Base-by-base conservation (phyloP, 1,140 invertebrate species). In the Drosophila littoralis region DNA sequence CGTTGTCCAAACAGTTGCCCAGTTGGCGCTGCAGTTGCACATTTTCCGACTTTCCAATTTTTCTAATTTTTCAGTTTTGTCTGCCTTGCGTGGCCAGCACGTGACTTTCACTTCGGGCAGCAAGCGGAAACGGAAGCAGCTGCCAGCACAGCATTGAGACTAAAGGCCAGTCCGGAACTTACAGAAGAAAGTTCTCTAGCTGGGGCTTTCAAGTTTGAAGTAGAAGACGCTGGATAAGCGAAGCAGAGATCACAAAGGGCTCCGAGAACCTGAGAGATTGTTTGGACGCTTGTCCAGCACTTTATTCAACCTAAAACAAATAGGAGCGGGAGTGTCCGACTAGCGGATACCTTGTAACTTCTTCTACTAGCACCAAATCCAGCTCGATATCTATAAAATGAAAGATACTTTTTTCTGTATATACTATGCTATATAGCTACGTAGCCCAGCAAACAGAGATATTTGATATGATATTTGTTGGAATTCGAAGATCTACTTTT, bases 11-110 rank as follows among this genome's bases (percentile, higher is more conserved):
- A 67, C 46, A 59, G 10, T 40, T 22, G 33, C n/a, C 35, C 12
- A 32, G n/a, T 42, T 48, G 50, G 50, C 33, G 45, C 52, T 52
- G 52, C 69, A 66, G 63, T 36, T 73, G 63, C 52, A 40, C 35
- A 58, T 46, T 65, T 65, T 65, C 50, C 38, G 36, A 54, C 54
- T 52, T 50, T 22, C 45, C 52, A 7, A 50, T 51, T 67, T 59
- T 60, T 38, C 35, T 15, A 33, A 57, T 57, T 46, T 66, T 72
- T 58, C 43, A 48, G 38, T 59, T 70, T 61, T 75, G 57, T 70
- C 70, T 75, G 72, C 38, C 57, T 70, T 75, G 32, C 48, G 58
- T 13, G 9, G 28, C 38, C 54, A 32, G 50, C 43, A 74, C 70
- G 70, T 73, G 64, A 73, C 51, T 60, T 55, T 40, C 22, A 51